Percentiles rank a stretch among this genome's conserved stretches.
phyloP scores from a whole-genome alignment of 2,888 invertebrate genomes.

The Trilocha varians region DNA sequence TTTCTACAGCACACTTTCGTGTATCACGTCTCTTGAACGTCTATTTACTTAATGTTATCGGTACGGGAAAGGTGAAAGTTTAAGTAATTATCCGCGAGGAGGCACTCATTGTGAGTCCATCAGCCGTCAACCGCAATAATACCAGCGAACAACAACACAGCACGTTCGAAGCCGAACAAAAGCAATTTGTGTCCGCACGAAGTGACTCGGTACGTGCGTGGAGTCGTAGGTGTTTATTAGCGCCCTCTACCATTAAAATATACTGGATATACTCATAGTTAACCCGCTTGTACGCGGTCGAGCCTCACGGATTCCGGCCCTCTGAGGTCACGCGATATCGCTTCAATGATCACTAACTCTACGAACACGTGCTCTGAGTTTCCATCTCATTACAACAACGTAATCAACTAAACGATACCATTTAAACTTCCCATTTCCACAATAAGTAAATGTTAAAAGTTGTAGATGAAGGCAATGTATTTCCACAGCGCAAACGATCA shows the following conservation, averaged over 20 bases:
- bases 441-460: background rate
- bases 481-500: constrained; percentile 18
- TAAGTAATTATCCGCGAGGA: constrained; percentile 38
- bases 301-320: constrained; percentile 33
- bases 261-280: constrained; percentile 1
- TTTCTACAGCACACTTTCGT: constrained; percentile 4
- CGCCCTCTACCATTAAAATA: constrained; percentile 38
- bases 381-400: constrained; percentile 17
- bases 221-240: constrained; percentile 66
- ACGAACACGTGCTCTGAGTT: constrained; percentile 37
- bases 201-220: constrained; percentile 61
- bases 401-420: background rate
- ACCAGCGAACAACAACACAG: constrained; percentile 42
- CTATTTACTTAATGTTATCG: constrained; percentile 21
- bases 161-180: constrained; percentile 62
- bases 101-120: constrained; percentile 46
- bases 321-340: constrained; percentile 50
- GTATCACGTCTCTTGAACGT: constrained; percentile 7
- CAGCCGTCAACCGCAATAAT: constrained; percentile 43
- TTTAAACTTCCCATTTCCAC: background rate
- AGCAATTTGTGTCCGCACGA: constrained; percentile 68
- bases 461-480: background rate
- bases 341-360: constrained; percentile 48
- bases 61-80: constrained; percentile 36
- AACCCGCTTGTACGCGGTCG: constrained; percentile 14